Base-by-base conservation (phyloP, 37 sponge, comb jelly and placozoan species). In the Spongilla lacustris region DNA sequence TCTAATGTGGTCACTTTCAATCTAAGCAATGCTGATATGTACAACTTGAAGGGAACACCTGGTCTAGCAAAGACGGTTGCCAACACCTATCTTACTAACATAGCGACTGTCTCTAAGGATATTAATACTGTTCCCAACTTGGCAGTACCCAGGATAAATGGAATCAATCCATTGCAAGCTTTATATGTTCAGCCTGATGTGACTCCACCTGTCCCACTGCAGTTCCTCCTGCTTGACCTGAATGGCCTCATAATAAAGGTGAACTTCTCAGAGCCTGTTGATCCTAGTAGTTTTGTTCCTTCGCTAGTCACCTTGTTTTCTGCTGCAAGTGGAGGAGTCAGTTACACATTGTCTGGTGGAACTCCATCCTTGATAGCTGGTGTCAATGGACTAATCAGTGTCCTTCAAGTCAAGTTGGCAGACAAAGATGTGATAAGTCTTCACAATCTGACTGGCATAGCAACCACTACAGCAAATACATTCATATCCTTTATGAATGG, bases 261-360 rank as follows among this genome's bases (percentile, higher is more conserved):
- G 31, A 26, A 66, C 28, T 97, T 94, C 76, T 33, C 81, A 74
- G 97, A 97, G 70, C 97, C 97, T 49, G 92, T 94, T 37, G 89
- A 96, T 84, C 91, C 93, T 36, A 33, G n/a, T 23, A 85, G 83
- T 34, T 96, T 80, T 46, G 73, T 37, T 73, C 81, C 91, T 13
- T 33, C 67, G 30, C 85, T 90, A 2, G 73, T 90, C 27, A 72
- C 85, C 25, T 23, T 94, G 25, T 77, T 90, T 66, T 94, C 97
- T 35, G 22, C 83, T 19, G 49, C 46, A 27, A 67, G 6, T 68
- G 83, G 72, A n/a, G 83, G 81, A 41, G 81, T 30, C 32, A 83
- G 75, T 5, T 84, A 89, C 84, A 92, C 82, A 21, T 75, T 97
- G 31, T 85, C 87, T 69, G 93, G 93, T 38, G 97, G 97, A 19